These are phyloP conservation scores for Aramus guarauna DNA, from an alignment of 2,113 vertebrate species.

Conservation along the genomic window DNA sequence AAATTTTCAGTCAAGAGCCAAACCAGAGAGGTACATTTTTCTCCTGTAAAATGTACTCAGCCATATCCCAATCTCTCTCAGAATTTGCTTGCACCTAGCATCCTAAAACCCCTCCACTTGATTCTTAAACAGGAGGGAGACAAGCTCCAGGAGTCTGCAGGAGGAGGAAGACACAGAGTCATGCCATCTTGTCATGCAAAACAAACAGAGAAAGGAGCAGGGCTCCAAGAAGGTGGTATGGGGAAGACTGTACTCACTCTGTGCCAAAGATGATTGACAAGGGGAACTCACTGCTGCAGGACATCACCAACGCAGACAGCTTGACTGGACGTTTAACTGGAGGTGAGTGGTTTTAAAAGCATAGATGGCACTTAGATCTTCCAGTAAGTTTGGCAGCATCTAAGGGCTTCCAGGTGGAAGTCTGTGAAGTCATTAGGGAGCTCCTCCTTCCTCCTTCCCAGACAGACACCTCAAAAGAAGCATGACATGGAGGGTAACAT, in stretches of 20 bases:
- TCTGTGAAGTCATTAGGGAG: not conserved
- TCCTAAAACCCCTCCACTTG: not conserved
- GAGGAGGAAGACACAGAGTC: not conserved
- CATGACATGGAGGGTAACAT: not conserved
- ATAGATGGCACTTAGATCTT: not conserved
- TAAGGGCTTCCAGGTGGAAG: not conserved
- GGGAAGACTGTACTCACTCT: not conserved
- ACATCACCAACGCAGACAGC: not conserved
- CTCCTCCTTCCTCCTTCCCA: not conserved
- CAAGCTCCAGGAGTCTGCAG: not conserved
- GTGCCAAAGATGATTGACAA: not conserved
- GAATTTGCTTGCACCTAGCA: not conserved
- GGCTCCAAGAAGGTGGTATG: not conserved
- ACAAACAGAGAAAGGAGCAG: not conserved
- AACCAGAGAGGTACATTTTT: constrained; percentile 14
- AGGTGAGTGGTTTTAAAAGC: not conserved
- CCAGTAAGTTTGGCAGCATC: not conserved
- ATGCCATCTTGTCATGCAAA: not conserved
- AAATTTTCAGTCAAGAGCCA: constrained; percentile 24
- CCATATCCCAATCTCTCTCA: not conserved
- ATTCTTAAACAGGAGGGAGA: not conserved
- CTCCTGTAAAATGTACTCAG: not conserved
- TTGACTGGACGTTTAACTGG: not conserved
- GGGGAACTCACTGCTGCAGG: not conserved
- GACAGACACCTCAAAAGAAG: not conserved